Percentiles rank a stretch among this genome's conserved stretches.
These are phyloP conservation scores for Pogonocichla stellata DNA, from an alignment of 2,113 vertebrate genomes.

Conservation along the genomic window DNA sequence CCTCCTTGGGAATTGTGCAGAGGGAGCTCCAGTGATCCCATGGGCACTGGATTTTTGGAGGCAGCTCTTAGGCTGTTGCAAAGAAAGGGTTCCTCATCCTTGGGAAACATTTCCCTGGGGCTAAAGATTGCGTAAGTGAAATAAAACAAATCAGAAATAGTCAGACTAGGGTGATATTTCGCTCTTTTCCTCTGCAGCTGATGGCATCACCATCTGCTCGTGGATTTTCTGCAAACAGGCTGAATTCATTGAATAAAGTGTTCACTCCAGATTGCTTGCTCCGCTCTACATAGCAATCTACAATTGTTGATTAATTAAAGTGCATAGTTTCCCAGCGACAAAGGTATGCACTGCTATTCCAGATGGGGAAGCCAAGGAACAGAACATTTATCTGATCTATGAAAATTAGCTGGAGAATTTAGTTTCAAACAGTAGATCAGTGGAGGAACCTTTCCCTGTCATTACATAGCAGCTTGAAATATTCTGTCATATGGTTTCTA, in stretches of 20 bases:
- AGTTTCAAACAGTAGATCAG: background rate
- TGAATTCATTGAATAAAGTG: constrained; percentile 33
- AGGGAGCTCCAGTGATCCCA: background rate
- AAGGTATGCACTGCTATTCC: background rate
- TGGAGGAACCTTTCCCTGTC: background rate
- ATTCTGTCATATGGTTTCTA: background rate
- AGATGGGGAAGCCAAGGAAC: constrained; percentile 22
- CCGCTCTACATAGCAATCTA: constrained; percentile 21
- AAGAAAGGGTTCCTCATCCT: background rate
- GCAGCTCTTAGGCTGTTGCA: background rate
- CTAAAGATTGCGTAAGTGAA: background rate
- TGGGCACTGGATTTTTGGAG: background rate
- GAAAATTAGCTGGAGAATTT: background rate
- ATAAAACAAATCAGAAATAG: constrained; percentile 7
- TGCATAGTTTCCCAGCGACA: background rate
- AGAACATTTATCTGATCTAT: background rate
- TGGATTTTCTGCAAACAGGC: constrained; percentile 23
- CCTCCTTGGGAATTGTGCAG: background rate
- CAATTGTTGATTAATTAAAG: constrained; percentile 34
- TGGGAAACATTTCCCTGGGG: background rate
- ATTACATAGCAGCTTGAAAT: background rate
- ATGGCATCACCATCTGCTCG: constrained; percentile 34
- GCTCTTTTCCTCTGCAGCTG: background rate
- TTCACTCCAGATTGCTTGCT: constrained; percentile 47
- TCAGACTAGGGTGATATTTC: constrained; percentile 1